These are phyloP conservation scores for Philantomba maxwellii DNA, from an alignment of 2,113 vertebrate species.

Conservation along the genomic window DNA sequence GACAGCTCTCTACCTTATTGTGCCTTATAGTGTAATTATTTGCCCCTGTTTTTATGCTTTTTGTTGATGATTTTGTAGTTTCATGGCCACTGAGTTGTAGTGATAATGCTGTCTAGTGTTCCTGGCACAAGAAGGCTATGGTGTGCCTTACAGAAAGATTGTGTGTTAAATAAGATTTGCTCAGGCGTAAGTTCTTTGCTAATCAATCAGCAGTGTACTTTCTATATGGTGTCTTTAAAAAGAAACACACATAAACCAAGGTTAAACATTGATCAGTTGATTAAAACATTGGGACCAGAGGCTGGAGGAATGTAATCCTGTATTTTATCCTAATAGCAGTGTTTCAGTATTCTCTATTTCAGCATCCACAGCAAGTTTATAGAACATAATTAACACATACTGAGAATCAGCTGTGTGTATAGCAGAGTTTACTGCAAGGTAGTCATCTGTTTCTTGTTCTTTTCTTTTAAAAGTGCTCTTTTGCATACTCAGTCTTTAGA, in stretches of 20 bases:
- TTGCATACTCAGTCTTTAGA: background rate
- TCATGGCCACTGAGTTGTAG: background rate
- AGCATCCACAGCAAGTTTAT: background rate
- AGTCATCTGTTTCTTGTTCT: background rate
- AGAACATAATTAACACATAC: background rate
- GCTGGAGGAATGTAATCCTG: background rate
- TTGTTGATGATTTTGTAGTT: background rate
- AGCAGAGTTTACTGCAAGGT: background rate
- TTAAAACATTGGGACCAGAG: background rate
- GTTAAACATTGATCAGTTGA: background rate
- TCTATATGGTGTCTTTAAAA: background rate
- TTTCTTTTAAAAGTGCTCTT: background rate
- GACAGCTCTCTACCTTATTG: background rate
- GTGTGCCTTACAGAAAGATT: background rate
- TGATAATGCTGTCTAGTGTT: background rate
- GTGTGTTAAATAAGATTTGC: background rate
- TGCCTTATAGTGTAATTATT: background rate
- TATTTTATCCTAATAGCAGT: background rate
- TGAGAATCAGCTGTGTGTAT: background rate
- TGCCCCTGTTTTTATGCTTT: background rate
- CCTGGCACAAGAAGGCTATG: background rate
- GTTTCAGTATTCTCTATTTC: background rate
- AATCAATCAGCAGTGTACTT: background rate
- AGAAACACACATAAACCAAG: background rate
- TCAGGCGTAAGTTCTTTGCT: background rate